phyloP scores from a whole-genome alignment of 2,113 vertebrate genomes.

The Nothocercus julius region DNA sequence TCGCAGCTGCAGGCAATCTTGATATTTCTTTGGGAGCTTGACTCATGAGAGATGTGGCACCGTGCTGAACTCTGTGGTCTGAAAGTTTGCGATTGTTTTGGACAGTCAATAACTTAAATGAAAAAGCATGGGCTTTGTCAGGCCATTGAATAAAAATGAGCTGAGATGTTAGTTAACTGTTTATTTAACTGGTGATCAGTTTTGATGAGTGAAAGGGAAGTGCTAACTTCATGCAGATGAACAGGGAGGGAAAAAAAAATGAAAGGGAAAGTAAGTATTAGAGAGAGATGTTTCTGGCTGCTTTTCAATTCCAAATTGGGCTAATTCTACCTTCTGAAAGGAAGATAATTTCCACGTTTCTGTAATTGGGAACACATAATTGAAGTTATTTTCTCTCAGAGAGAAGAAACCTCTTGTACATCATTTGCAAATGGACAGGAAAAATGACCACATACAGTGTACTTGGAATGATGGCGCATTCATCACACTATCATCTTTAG shows the following conservation, averaged over 20 bases:
- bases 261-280: conserved; percentile 59
- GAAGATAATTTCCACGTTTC: conserved; percentile 79
- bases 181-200: conserved; percentile 15
- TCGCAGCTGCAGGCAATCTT: conserved; percentile 43
- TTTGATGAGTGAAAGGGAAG: conserved; percentile 25
- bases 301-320: conserved; percentile 73
- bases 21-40: not conserved
- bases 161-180: not conserved
- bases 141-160: not conserved
- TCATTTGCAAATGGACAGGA: conserved; percentile 71
- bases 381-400: conserved; percentile 78
- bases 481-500: conserved; percentile 47
- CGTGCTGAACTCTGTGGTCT: conserved; percentile 16
- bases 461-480: conserved; percentile 39
- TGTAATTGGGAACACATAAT: conserved; percentile 78
- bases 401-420: conserved; percentile 73
- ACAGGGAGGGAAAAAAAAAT: not conserved
- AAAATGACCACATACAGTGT: conserved; percentile 59
- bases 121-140: conserved; percentile 14
- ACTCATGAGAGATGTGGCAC: not conserved
- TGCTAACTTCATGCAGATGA: conserved; percentile 61
- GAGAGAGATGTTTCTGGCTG: conserved; percentile 72
- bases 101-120: conserved; percentile 8
- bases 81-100: conserved; percentile 17
- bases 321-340: conserved; percentile 82